Base-by-base conservation (phyloP, 2,797 vertebrate genomes). In the Picus viridis region DNA sequence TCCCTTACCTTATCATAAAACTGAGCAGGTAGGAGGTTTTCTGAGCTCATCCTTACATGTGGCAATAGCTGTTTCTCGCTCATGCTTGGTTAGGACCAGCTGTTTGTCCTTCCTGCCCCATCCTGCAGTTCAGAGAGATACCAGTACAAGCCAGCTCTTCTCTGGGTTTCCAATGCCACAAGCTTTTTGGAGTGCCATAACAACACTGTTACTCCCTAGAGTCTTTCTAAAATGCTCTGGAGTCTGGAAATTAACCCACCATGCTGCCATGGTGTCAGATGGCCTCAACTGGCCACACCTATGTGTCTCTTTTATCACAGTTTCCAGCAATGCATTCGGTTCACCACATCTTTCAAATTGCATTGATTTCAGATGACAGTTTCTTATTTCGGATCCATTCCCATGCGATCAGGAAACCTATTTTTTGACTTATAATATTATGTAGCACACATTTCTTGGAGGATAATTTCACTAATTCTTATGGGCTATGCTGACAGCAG, bases 401-500 rank as follows among this genome's bases (percentile, higher is more conserved):
- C 56, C 56, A 0, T 64, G 64, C 41, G 73, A 89, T 76, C 89
- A 84, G 85, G 41, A 95, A 90, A 90, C 45, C 39, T 54, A 22
- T 24, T 13, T 0, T n/a, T 90, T 68, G 8, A 7, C 39, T 84
- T 64, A 54, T 20, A 34, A 34, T 74, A 80, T 71, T 18, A 57
- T 36, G 54, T 71, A 81, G 79, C 32, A 4, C 75, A 16, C 18
- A 36, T 80, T 61, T 2, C 5, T 83, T 68, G 72, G 27, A 84
- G 62, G 77, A 32, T 77, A 85, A 80, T 92, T 95, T 92, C 54
- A 59, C 83, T 90, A 89, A 89, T 90, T 93, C 74, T 92, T 9
- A 0, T 63, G 64, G 4, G 12, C 24, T 84, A 45, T 0, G 2
- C 72, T 86, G 90, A 85, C 89, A 94, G 80, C 59, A 53, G 43